These are phyloP conservation scores for Perognathus longimembris DNA, from an alignment of 2,113 vertebrate species.

Conservation along the genomic window DNA sequence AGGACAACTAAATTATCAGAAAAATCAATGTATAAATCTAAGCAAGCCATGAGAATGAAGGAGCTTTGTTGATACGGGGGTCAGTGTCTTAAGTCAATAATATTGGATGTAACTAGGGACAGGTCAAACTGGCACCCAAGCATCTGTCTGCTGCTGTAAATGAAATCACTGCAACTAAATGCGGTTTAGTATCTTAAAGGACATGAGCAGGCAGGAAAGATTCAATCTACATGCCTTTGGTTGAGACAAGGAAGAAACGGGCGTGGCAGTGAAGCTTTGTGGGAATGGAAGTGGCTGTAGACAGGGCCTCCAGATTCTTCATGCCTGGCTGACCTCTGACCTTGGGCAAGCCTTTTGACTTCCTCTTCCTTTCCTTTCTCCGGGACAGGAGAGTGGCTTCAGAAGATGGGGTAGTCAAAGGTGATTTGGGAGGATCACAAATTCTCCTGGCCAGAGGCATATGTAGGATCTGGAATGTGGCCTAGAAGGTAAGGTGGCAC, in stretches of 20 bases:
- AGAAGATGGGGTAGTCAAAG: not conserved
- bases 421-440: no score
- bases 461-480: not conserved
- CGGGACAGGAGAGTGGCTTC: not conserved
- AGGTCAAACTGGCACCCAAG: constrained; percentile 44
- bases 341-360: not conserved
- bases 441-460: not conserved
- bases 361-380: no score
- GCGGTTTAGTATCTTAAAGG: constrained; percentile 39
- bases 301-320: not conserved
- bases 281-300: not conserved
- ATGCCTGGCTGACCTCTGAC: not conserved
- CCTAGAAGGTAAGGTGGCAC: no score
- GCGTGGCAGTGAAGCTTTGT: not conserved
- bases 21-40: constrained; percentile 66
- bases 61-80: constrained; percentile 29
- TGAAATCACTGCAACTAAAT: constrained; percentile 65
- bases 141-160: constrained; percentile 64
- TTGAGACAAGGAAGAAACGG: not conserved
- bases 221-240: constrained; percentile 5
- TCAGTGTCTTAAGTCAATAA: constrained; percentile 70
- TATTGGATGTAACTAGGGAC: constrained; percentile 55
- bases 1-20: constrained; percentile 62
- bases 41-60: constrained; percentile 72
- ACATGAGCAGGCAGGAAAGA: not conserved